Percentiles rank a stretch among this genome's conserved stretches.
Conservation (phyloP, 2,888 invertebrate genomes). For the Acleris emargana region DNA sequence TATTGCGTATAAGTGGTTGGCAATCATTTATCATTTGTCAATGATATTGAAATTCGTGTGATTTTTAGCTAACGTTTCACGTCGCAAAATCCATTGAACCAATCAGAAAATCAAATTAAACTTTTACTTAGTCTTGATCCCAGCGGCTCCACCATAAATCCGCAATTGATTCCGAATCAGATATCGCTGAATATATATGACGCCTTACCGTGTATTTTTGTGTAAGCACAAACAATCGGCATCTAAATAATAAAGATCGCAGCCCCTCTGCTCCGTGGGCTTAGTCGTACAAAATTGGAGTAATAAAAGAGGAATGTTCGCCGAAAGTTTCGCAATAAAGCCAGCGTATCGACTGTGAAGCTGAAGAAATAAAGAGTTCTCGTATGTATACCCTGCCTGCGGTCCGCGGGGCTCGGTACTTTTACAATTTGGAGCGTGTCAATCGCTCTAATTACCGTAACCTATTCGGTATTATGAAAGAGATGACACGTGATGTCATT, state of each 20-base stretch:
- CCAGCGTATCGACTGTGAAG: conserved; percentile 83
- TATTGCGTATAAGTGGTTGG: too few relatives aligned
- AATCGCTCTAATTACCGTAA: not conserved
- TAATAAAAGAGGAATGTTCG: conserved; percentile 83
- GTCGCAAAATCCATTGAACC: too few relatives aligned
- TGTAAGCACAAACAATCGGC: conserved; percentile 62
- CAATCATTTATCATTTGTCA: too few relatives aligned
- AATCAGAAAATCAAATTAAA: too few relatives aligned
- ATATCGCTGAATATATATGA: conserved; percentile 36
- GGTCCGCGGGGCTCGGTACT: not conserved
- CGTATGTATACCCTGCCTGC: conserved; percentile 12
- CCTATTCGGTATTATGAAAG: not conserved
- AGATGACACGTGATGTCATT: too few relatives aligned
- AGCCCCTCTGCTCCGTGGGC: conserved; percentile 71
- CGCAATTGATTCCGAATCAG: conserved; percentile 37
- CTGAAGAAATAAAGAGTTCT: conserved; percentile 81
- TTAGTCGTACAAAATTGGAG: conserved; percentile 82
- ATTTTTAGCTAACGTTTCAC: too few relatives aligned
- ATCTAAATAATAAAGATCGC: conserved; percentile 82
- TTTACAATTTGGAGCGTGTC: not conserved
- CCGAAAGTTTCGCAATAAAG: conserved; percentile 83
- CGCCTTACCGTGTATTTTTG: conserved; percentile 39
- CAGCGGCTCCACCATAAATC: conserved; percentile 26
- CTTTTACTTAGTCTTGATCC: too few relatives aligned
- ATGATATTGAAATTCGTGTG: too few relatives aligned